Evolutionary conservation across 2,888 invertebrate species (phyloP).

Genomic region (Drosophila histrio): DNA sequence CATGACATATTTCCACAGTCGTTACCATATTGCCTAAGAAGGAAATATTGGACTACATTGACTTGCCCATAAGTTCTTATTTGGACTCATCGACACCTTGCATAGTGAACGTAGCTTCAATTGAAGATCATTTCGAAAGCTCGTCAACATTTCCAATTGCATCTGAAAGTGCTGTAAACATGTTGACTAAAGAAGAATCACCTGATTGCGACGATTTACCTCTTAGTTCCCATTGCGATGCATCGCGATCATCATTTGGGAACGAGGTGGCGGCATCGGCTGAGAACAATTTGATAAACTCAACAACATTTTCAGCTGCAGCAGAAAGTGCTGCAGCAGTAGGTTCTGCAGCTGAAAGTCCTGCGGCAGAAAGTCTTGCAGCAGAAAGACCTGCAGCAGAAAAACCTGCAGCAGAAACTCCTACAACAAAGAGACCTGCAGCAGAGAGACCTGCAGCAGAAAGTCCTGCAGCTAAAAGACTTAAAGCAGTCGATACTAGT

Average conservation of each 20-base stretch:
- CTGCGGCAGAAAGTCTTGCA: background rate
- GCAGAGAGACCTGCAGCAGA: background rate
- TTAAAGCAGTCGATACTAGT: background rate
- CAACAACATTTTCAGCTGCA: background rate
- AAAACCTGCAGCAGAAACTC: too few relatives aligned
- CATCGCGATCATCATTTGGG: background rate
- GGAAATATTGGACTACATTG: background rate
- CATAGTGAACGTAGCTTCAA: too few relatives aligned
- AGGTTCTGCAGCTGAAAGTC: background rate
- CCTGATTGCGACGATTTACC: background rate
- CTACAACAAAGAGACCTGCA: background rate
- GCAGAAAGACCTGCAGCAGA: background rate
- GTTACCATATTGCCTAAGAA: background rate
- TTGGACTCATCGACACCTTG: background rate
- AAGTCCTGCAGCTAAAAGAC: background rate
- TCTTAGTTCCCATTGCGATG: background rate
- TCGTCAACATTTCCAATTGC: too few relatives aligned
- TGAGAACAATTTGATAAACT: background rate
- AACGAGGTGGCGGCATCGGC: background rate
- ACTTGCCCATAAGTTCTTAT: too few relatives aligned
- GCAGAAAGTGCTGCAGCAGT: background rate
- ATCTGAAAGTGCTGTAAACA: too few relatives aligned
- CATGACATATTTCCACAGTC: background rate
- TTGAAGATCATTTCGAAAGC: too few relatives aligned
- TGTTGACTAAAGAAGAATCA: background rate